Evolutionary conservation across 1,140 invertebrate genomes (phyloP).

Genomic region (Drosophila ficusphila): DNA sequence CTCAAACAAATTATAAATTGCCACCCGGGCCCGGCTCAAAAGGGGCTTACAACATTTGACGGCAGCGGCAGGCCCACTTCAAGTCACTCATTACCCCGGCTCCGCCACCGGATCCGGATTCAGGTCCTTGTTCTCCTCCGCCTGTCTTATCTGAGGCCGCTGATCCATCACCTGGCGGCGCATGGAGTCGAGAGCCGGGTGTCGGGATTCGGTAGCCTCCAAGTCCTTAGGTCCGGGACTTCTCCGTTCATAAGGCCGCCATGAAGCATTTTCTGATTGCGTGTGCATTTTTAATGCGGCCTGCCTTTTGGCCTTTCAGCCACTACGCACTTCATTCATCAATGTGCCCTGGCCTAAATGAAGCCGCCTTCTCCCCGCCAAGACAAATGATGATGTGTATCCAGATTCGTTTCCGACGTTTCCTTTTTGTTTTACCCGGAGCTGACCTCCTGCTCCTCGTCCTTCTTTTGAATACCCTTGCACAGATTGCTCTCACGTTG

Average conservation of each 20-base stretch:
- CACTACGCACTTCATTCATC: conserved; percentile 78
- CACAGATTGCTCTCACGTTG: too few relatives aligned
- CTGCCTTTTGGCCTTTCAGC: conserved; percentile 65
- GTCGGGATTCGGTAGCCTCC: conserved; percentile 15
- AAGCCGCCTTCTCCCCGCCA: conserved; percentile 20
- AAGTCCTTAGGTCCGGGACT: conserved; percentile 3
- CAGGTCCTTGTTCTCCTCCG: not conserved
- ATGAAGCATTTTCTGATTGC: conserved; percentile 76
- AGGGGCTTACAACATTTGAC: conserved; percentile 59
- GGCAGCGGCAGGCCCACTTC: conserved; percentile 26
- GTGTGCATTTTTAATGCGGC: conserved; percentile 78
- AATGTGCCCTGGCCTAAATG: conserved; percentile 58
- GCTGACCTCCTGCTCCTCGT: conserved; percentile 19
- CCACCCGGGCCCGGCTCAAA: conserved; percentile 56
- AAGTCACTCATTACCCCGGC: conserved; percentile 64
- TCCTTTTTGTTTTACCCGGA: conserved; percentile 29
- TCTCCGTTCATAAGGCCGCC: conserved; percentile 29
- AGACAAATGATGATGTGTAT: conserved; percentile 77
- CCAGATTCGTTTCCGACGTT: conserved; percentile 24
- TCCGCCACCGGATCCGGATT: not conserved
- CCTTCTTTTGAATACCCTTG: not conserved
- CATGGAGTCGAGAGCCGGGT: not conserved
- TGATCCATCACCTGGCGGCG: conserved; percentile 66
- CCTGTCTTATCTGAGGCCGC: conserved; percentile 67
- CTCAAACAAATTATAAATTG: conserved; percentile 75